Evolutionary conservation across 2,797 vertebrate genomes (phyloP).

Genomic region (Chanos chanos): DNA sequence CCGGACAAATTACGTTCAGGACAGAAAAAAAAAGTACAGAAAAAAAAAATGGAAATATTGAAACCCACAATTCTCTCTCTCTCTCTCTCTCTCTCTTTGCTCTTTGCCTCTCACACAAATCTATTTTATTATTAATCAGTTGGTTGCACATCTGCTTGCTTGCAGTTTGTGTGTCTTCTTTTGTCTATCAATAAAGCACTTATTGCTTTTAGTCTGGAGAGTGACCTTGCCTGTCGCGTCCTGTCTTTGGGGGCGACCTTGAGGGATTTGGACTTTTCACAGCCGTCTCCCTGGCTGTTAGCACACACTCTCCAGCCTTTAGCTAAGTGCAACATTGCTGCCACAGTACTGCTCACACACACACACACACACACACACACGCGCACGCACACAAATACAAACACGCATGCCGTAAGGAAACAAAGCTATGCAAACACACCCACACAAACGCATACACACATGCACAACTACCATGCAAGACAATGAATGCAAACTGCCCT

Average conservation of each 20-base stretch:
- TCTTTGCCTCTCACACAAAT: constrained; percentile 54
- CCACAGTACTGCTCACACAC: constrained; percentile 50
- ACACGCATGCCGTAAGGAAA: constrained; percentile 37
- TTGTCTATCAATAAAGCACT: constrained; percentile 88
- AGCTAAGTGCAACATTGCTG: constrained; percentile 62
- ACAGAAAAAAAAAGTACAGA: constrained; percentile 10
- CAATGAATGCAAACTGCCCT: constrained; percentile 68
- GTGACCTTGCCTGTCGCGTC: constrained; percentile 79
- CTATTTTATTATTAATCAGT: constrained; percentile 77
- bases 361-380: constrained; percentile 35
- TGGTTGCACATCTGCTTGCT: constrained; percentile 69
- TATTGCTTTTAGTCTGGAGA: constrained; percentile 86
- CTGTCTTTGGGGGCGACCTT: constrained; percentile 79
- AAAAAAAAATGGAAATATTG: constrained; percentile 22
- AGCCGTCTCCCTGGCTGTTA: constrained; percentile 57
- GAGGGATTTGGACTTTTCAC: constrained; percentile 72
- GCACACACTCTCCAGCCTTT: constrained; percentile 50
- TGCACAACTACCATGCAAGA: constrained; percentile 45
- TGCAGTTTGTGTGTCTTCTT: constrained; percentile 50
- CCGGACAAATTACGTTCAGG: constrained; percentile 40
- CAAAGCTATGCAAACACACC: constrained; percentile 39
- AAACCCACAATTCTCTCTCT: constrained; percentile 13
- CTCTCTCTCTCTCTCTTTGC: neutral
- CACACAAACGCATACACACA: neutral
- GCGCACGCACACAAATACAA: constrained; percentile 25